A percentile compares a stretch with the other conserved stretches of the same genome.
Evolutionary conservation across 2,797 vertebrate genomes (phyloP).

Genomic region (Thripadectes ignobilis): DNA sequence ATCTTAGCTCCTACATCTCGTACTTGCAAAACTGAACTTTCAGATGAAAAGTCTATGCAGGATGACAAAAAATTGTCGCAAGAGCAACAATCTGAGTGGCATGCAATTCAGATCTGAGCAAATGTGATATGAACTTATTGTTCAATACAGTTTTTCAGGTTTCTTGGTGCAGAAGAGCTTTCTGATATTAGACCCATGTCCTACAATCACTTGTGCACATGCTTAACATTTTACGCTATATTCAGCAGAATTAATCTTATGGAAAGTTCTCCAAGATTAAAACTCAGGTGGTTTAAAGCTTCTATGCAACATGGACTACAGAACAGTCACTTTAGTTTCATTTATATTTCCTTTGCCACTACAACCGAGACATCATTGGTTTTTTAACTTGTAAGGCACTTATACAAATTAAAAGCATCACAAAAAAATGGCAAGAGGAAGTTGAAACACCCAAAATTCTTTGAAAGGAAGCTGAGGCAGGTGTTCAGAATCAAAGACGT

Average conservation of each 20-base stretch:
- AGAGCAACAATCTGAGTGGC: conserved; percentile 20
- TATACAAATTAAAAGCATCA: neutral
- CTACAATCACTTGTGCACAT: neutral
- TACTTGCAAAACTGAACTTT: conserved; percentile 70
- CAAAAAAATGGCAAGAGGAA: neutral
- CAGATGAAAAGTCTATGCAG: conserved; percentile 59
- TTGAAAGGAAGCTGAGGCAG: neutral
- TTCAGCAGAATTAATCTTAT: neutral
- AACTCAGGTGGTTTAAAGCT: neutral
- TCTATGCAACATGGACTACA: neutral
- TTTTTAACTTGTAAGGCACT: neutral
- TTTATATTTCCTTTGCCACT: neutral
- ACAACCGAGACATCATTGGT: neutral
- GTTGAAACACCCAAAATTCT: neutral
- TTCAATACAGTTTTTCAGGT: neutral
- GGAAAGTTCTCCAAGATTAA: neutral
- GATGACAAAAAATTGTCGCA: conserved; percentile 46
- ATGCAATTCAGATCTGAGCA: conserved; percentile 17
- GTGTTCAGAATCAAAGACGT: conserved; percentile 18
- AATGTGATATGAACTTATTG: conserved; percentile 7
- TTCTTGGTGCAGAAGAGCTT: neutral
- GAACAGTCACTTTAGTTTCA: neutral
- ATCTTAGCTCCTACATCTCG: conserved; percentile 65
- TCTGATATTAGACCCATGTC: neutral
- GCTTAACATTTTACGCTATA: neutral